phyloP scores from a whole-genome alignment of 2,797 vertebrate species.

The Spinibarbus caldwelli region DNA sequence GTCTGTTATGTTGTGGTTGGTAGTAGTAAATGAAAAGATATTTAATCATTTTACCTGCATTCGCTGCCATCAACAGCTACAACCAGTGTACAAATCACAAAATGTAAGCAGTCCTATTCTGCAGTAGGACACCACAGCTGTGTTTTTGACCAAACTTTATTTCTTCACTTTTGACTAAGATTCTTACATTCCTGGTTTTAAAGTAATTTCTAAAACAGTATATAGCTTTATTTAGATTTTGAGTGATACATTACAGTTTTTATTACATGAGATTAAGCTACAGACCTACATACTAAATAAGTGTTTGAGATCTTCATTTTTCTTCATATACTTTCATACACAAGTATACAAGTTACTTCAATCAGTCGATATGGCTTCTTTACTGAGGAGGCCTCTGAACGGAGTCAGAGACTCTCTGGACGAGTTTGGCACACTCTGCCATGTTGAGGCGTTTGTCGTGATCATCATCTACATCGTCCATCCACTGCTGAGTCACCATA shows the following conservation, averaged over 20 bases:
- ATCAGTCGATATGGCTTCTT: neutral
- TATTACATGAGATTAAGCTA: neutral
- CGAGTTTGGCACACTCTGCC: constrained; percentile 37
- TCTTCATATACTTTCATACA: neutral
- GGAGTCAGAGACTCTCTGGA: constrained; percentile 10
- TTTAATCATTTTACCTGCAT: neutral
- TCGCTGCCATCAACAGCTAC: neutral
- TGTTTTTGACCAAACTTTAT: neutral
- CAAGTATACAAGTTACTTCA: neutral
- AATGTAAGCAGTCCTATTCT: neutral
- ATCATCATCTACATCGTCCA: constrained; percentile 17
- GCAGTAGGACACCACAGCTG: neutral
- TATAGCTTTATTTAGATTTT: neutral
- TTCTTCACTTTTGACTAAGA: neutral
- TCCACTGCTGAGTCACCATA: constrained; percentile 2
- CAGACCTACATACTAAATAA: neutral
- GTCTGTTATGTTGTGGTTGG: neutral
- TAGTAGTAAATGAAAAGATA: no score
- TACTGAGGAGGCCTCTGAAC: neutral
- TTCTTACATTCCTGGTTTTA: neutral
- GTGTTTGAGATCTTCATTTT: neutral
- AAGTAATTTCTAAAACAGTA: neutral
- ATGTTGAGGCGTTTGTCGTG: constrained; percentile 26
- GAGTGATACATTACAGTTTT: neutral
- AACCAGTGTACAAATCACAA: neutral